phyloP scores from a whole-genome alignment of 2,797 vertebrate species.

The Columba guinea region DNA sequence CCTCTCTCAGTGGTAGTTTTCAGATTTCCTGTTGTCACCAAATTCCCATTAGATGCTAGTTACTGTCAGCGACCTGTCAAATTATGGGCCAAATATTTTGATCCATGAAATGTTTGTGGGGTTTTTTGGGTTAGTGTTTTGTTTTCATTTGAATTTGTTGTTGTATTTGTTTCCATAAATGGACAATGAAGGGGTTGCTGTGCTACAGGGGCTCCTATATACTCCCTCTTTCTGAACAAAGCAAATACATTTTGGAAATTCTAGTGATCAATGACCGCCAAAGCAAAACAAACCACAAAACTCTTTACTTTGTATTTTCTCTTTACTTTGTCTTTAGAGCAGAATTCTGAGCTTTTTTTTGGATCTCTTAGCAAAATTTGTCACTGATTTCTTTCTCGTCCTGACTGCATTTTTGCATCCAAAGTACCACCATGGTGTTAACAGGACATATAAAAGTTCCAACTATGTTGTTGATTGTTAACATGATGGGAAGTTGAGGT shows the following conservation, averaged over 20 bases:
- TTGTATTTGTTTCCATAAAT: neutral
- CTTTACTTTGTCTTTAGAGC: neutral
- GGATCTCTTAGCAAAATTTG: neutral
- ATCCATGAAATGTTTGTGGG: neutral
- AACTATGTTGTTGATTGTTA: neutral
- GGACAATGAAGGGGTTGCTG: neutral
- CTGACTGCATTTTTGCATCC: neutral
- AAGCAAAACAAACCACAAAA: neutral
- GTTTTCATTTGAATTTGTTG: no score
- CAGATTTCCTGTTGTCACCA: neutral
- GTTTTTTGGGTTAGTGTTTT: no score
- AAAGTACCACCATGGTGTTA: neutral
- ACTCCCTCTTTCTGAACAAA: neutral
- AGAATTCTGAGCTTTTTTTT: neutral
- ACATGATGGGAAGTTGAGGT: neutral
- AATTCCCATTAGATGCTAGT: neutral
- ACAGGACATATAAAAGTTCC: neutral
- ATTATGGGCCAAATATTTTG: neutral
- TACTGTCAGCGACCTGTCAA: neutral
- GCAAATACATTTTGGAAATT: neutral
- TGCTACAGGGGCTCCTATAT: fast-evolving
- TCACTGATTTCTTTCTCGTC: neutral
- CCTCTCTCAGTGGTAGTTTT: neutral
- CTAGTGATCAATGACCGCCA: neutral
- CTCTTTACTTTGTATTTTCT: neutral